These are phyloP conservation scores for Conomelus anceps DNA, from an alignment of 2,888 invertebrate species.

Conservation along the genomic window DNA sequence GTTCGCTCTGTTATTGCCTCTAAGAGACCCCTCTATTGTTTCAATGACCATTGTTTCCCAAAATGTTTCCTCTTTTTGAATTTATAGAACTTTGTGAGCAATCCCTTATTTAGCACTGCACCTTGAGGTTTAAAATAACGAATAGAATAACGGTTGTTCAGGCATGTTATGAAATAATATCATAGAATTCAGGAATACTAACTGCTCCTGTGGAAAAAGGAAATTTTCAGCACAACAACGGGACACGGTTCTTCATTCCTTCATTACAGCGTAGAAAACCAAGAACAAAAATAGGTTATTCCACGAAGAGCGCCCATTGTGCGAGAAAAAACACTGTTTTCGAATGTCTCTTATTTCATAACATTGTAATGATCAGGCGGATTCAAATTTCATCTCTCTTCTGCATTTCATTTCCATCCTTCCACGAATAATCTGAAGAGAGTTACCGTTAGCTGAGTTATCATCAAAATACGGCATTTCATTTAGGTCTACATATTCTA, in stretches of 20 bases:
- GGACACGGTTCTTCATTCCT: neutral
- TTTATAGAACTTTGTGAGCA: neutral
- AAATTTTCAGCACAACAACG: neutral
- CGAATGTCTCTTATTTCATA: neutral
- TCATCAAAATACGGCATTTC: neutral
- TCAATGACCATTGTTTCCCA: neutral
- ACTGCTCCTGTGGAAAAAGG: neutral
- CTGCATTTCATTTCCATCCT: neutral
- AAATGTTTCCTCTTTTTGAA: neutral
- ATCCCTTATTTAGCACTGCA: neutral
- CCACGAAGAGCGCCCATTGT: neutral
- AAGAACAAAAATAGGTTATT: neutral
- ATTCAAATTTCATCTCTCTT: neutral
- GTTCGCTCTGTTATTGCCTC: too few species aligned
- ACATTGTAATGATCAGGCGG: neutral
- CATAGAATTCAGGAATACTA: neutral
- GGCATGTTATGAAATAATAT: neutral
- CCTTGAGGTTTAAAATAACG: neutral
- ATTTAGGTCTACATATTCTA: too few species aligned
- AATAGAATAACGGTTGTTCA: neutral
- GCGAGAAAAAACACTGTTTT: neutral
- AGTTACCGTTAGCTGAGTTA: neutral
- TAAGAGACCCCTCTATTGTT: too few species aligned
- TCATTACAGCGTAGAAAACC: neutral
- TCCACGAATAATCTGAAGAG: neutral